Evolutionary conservation across 2,888 invertebrate species (phyloP), one percentile per base, ranked within the genome.

Genomic region (Tenodera sinensis): DNA sequence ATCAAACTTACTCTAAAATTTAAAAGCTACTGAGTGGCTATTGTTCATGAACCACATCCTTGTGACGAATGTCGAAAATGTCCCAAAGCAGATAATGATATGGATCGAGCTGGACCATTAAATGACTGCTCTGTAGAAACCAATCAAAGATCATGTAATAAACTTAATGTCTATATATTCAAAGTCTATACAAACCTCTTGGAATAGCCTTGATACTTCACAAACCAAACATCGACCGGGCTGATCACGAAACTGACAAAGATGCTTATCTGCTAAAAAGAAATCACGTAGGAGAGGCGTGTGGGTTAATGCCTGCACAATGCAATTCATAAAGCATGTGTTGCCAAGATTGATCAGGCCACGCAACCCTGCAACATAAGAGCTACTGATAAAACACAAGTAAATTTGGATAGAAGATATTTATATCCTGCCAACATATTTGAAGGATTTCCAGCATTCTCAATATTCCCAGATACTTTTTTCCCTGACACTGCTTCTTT

Each of bases 301-400:
- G 93, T 99, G 99, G 91, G 98, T 98, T 91, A 99, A 93, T 0
- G 98, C 98, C 95, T 98, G 98, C 15, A 99, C 97, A 92, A 99
- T 98, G 92, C 98, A 98, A 93, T 99, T 99, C 98, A 99, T 98
- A 93, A 99, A 99, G 94, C 99, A 99, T 6, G 99, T 99, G 91
- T 98, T 97, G 81, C 99, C 99, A 91, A 99, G 94, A 94, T 99
- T 99, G 92, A 99, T 96, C 89, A 99, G 94, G 0, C 99, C 99
- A 89, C 99, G 95, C 90, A 99, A 94, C 83, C 99, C 96, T 95
- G 92, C 83, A 92, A 93, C 85, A 54, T 91, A 28, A 88, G 54
- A 84, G 20, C 15, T 71, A 71, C 25, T 71, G 54, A 71, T 71
- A 20, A 71, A 71, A 71, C 8, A 71, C 7, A 34, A 34, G 42